A percentile compares a stretch with the other conserved stretches of the same genome.
Conservation (phyloP, 2,888 invertebrate species). For the Pseudococcus longispinus region DNA sequence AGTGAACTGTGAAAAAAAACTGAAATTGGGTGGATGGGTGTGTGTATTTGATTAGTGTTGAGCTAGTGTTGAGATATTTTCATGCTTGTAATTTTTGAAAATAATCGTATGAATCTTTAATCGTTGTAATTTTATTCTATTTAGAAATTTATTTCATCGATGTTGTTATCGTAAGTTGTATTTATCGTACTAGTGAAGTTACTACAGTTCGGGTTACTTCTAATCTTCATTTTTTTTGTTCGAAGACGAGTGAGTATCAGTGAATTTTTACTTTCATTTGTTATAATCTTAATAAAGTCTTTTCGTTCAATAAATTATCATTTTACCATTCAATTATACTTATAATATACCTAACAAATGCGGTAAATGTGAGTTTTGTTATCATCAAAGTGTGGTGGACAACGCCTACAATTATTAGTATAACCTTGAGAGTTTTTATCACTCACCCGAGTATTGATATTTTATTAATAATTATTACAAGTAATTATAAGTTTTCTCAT, state of each 20-base stretch:
- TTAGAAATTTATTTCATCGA: neutral
- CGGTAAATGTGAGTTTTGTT: neutral
- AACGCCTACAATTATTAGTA: slow-evolving; percentile 50
- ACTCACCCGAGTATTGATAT: neutral
- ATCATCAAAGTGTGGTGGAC: slow-evolving; percentile 18
- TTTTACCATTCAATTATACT: neutral
- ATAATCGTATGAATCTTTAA: neutral
- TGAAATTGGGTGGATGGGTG: slow-evolving; percentile 44
- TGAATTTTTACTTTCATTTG: neutral
- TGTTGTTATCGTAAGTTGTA: slow-evolving; percentile 10
- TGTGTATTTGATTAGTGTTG: neutral
- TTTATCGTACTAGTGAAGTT: neutral
- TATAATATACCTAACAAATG: neutral
- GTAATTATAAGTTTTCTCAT: neutral
- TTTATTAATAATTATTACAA: neutral
- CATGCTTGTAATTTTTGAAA: neutral
- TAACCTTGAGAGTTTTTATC: slow-evolving; percentile 52
- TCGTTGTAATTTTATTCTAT: neutral
- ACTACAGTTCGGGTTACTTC: neutral
- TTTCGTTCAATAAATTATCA: neutral
- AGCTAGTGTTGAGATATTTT: neutral
- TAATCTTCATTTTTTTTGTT: neutral
- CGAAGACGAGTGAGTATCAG: slow-evolving; percentile 5
- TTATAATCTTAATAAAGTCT: neutral
- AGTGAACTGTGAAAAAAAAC: too few species aligned